These are phyloP conservation scores for Atherinomorus stipes DNA, from an alignment of 2,113 vertebrate genomes.

Conservation along the genomic window DNA sequence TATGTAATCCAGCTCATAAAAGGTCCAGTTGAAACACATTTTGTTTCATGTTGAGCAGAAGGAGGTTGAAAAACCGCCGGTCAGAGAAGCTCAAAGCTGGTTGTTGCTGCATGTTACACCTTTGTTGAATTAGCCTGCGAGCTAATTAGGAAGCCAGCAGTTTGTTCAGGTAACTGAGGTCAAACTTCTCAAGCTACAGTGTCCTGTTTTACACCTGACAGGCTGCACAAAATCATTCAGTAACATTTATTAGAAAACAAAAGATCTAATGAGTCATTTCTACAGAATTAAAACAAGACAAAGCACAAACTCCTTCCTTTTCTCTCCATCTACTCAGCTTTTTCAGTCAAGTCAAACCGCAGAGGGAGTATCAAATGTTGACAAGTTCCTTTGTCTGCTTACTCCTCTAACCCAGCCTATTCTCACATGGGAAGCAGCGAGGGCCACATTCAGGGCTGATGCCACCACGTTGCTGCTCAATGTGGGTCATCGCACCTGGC, in stretches of 20 bases:
- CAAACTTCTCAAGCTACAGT: slow-evolving; percentile 9
- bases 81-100: too few relatives aligned
- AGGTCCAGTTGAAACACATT: not conserved
- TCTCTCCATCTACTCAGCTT: slow-evolving; percentile 45
- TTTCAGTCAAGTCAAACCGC: slow-evolving; percentile 60
- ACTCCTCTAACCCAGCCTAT: slow-evolving; percentile 48
- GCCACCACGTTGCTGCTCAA: slow-evolving; percentile 46
- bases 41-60: not conserved
- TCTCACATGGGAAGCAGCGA: slow-evolving; percentile 48
- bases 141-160: slow-evolving; percentile 26
- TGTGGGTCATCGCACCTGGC: slow-evolving; percentile 60
- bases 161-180: slow-evolving; percentile 29
- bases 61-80: not conserved
- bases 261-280: not conserved
- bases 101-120: not conserved
- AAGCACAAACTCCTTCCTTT: slow-evolving; percentile 12
- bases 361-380: slow-evolving; percentile 66
- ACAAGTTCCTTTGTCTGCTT: slow-evolving; percentile 60
- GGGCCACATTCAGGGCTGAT: slow-evolving; percentile 40
- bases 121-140: slow-evolving; percentile 11
- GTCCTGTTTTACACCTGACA: not conserved
- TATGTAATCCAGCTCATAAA: not conserved
- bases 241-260: not conserved
- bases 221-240: too few relatives aligned
- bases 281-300: slow-evolving; percentile 26